A percentile compares a stretch with the other conserved stretches of the same genome.
Conservation (phyloP, 2,113 vertebrate species). For the Butorides virescens region DNA sequence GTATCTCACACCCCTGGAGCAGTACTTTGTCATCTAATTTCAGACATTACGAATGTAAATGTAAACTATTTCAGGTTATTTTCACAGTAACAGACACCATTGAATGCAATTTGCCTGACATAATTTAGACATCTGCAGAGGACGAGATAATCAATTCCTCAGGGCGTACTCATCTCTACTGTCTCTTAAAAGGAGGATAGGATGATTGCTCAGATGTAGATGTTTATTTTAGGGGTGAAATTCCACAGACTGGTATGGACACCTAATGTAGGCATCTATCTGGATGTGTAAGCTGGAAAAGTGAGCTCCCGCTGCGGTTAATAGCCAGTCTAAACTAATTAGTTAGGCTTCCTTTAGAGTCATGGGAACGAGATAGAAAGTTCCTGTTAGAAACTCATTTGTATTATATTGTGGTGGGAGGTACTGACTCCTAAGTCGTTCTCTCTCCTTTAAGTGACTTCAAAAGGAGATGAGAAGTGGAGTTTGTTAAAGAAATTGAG, state of each 20-base stretch:
- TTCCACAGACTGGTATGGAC: not conserved
- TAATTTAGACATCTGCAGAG: not conserved
- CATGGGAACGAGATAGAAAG: not conserved
- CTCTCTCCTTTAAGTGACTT: not conserved
- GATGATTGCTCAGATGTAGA: not conserved
- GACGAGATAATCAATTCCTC: not conserved
- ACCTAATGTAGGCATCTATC: not conserved
- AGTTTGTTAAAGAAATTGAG: not conserved
- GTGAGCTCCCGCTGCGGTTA: not conserved
- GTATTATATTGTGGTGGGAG: not conserved
- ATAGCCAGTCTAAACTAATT: not conserved
- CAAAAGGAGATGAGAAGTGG: not conserved
- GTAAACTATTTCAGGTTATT: not conserved
- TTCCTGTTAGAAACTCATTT: not conserved
- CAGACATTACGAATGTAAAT: not conserved
- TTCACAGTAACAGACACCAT: not conserved
- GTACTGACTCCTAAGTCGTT: not conserved
- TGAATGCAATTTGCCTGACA: not conserved
- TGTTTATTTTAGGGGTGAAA: not conserved
- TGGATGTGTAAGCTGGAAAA: not conserved
- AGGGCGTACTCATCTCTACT: not conserved
- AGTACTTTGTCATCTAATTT: not conserved
- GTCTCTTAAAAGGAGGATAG: not conserved
- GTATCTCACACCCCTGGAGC: not conserved
- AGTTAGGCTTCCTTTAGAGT: not conserved